Evolutionary conservation across 1,140 invertebrate species (phyloP), one percentile per base, ranked within the genome.

Genomic region (Archivesica marissinica): DNA sequence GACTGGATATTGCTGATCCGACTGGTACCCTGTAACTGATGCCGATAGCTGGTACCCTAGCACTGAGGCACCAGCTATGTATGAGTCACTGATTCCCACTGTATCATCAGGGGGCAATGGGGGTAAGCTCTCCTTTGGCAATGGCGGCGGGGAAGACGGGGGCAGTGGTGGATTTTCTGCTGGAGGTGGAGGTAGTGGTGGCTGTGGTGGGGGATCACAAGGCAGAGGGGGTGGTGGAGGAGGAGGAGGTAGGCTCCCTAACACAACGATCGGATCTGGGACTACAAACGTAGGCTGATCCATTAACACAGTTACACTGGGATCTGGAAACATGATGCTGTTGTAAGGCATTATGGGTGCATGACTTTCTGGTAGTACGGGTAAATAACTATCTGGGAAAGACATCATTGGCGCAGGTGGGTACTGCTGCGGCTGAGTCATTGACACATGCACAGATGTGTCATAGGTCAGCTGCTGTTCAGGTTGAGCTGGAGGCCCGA

Each of bases 171-270:
- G 82, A 20, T 33, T 17, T 7, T 77, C 56, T 54, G 38, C 0
- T 20, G 82, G 72, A 23, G 72, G 72, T 30, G 54, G 25, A 23
- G 72, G 72, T 30, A 68, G 25, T 25, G 70, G 72, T 23, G 82
- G 82, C 15, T 76, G 20, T 25, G 59, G 74, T 13, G 82, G 82
- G 0, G 74, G 74, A 25, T 74, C 68, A 44, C 33, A 44, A 15
- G 82, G 82, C 9, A 50, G 39, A 30, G 74, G 74, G 20, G 82
- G 82, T 11, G 82, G 82, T 11, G 64, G 82, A 38, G 70, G 68
- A 7, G 54, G 68, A 33, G 25, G 35, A 13, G 35, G 25, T 35
- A 33, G 11, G 0, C 13, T 11, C 11, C 25, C 47, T 35, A 35
- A 15, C 23, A 2, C 68, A 9, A 3, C 20, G 0, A 35, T 35